Evolutionary conservation across 2,797 vertebrate genomes (phyloP), one percentile per base, ranked within the genome.

Genomic region (Platalea minor): DNA sequence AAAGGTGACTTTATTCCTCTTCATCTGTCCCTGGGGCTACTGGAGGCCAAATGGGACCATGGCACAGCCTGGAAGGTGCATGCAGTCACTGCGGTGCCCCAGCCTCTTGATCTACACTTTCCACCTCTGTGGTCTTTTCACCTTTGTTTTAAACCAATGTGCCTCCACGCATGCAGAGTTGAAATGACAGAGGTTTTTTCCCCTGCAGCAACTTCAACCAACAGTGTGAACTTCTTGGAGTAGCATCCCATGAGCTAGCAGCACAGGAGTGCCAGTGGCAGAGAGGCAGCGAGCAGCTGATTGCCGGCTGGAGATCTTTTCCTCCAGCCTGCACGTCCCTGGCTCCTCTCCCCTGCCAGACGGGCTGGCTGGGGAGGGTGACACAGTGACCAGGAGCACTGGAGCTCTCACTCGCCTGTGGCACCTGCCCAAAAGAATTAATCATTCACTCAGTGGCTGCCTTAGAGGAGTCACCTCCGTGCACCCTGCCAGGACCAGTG

Each of bases 351-450:
- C 70, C 3, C 70, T 82, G 72, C 63, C 69, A 90, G 43, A 25
- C 61, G 11, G 85, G 17, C 90, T 59, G 93, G 20, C 54, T 93
- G 83, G 19, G 83, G 39, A 65, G 77, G 63, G 39, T 56, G 86
- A 39, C 80, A 67, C 70, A 1, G 39, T 51, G 63, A 77, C 77
- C 82, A 88, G 43, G 35, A 75, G 48, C 50, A 24, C 35, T 23
- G 26, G 11, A 61, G 77, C 69, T 81, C 79, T 70, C 54, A 1
- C 78, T 61, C n/a, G 93, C 93, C 86, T 4, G 1, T 83, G 95
- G 93, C 93, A 75, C 45, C 92, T 93, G 91, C 91, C 81, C 87
- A 92, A 65, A 92, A 74, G 60, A 80, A 94, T 96, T 74, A 80
- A 81, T 87, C 77, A 73, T 43, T 7, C 77, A 29, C 64, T 84